These are phyloP conservation scores for Hiodon tergisus DNA, from an alignment of 2,113 vertebrate genomes.

Conservation along the genomic window DNA sequence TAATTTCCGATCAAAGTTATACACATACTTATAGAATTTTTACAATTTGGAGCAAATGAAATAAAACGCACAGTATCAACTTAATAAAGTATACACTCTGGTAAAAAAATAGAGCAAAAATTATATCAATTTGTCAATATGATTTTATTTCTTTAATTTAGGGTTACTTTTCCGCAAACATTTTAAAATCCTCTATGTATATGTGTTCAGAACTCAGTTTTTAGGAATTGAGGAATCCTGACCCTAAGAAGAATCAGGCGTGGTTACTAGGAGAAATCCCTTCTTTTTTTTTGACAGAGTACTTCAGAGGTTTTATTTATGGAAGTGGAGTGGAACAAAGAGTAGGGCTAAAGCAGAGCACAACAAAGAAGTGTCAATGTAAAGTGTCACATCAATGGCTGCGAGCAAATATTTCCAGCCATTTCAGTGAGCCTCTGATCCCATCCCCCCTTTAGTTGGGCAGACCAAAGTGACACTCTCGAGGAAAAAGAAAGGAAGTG, in stretches of 20 bases:
- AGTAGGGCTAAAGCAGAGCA: constrained; percentile 28
- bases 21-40: neutral
- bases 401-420: too few species aligned
- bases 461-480: neutral
- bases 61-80: too few species aligned
- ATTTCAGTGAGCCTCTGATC: too few species aligned
- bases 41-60: neutral
- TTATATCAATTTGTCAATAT: too few species aligned
- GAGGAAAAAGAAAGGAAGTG: neutral
- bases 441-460: neutral
- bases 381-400: constrained; percentile 27
- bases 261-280: constrained; percentile 37
- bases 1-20: too few species aligned
- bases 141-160: too few species aligned
- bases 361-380: constrained; percentile 27
- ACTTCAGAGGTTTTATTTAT: constrained; percentile 46
- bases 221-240: too few species aligned
- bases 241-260: constrained; percentile 30
- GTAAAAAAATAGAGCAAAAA: too few species aligned
- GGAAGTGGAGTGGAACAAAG: constrained; percentile 25
- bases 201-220: too few species aligned
- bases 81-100: too few species aligned
- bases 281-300: constrained; percentile 41
- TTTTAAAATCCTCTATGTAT: too few species aligned
- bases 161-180: too few species aligned